phyloP scores from a whole-genome alignment of 1,140 invertebrate species.

The Drosophila trapezifrons region DNA sequence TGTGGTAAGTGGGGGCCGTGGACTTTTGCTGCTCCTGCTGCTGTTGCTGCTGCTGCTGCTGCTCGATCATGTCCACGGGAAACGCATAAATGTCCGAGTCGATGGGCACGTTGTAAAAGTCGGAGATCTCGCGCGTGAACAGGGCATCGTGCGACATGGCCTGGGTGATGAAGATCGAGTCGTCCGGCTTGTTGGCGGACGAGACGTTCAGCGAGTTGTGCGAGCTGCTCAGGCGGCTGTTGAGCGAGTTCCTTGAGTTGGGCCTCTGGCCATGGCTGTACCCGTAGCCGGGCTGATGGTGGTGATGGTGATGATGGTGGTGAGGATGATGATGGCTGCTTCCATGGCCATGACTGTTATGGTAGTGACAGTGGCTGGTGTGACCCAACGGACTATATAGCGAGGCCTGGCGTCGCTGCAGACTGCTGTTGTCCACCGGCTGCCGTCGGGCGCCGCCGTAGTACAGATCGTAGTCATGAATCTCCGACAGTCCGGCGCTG shows the following conservation, averaged over 20 bases:
- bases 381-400: constrained; percentile 33
- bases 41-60: constrained; percentile 62
- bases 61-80: constrained; percentile 91
- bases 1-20: constrained; percentile 47
- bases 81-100: constrained; percentile 94
- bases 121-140: constrained; percentile 88
- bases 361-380: constrained; percentile 48
- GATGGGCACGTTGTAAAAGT: constrained; percentile 93
- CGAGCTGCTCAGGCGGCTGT: constrained; percentile 90
- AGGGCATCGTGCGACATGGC: constrained; percentile 93
- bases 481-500: constrained; percentile 73
- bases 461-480: constrained; percentile 82
- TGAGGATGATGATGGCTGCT: constrained; percentile 66
- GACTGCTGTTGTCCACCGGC: constrained; percentile 35
- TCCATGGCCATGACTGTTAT: constrained; percentile 24
- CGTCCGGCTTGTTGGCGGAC: constrained; percentile 88
- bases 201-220: constrained; percentile 92
- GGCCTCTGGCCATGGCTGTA: constrained; percentile 85
- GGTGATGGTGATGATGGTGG: constrained; percentile 60
- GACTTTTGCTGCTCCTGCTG: constrained; percentile 35
- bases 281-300: constrained; percentile 45
- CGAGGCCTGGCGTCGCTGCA: constrained; percentile 39
- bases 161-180: constrained; percentile 93
- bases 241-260: constrained; percentile 89
- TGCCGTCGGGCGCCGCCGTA: constrained; percentile 71